Base-by-base conservation (phyloP, 2,888 invertebrate species). In the Ellobium chinense region DNA sequence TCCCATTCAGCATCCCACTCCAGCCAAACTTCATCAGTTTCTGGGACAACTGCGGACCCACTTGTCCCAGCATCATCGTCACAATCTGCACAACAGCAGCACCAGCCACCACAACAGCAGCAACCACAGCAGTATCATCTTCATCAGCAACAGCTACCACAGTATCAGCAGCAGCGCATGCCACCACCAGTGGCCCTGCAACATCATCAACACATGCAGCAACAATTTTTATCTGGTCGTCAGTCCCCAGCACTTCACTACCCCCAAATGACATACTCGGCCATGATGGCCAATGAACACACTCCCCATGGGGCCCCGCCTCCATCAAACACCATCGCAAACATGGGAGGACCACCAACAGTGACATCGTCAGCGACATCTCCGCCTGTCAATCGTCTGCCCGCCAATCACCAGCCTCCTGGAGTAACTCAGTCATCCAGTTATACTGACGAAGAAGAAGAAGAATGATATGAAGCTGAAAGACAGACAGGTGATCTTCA, bases 1-100 rank as follows among this genome's bases (percentile, higher is more conserved):
- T 37, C 74, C 5, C 68, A 70, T 34, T 74, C 66, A 54, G 34
- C 37, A 7, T 74, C 73, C 1, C 79, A 79, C 46, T 80, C 80
- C 9, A 80, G 80, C 68, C 80, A 80, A 9, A 62, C 74, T 4
- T 76, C 76, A 2, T 80, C 80, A 29, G 74, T 74, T 12, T 80
- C 80, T 14, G 74, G 74, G 7, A 39, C 74, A 7, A 74, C 80
- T 7, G 80, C 80, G 14, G 80, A 80, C 39, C 73, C 70, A 29
- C 66, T 79, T 0, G 66, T 79, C 54, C 73, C 73, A 14, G 31
- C 65, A 21, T n/a, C 68, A 1, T 54, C 74, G 1, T 37, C 79
- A 14, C 65, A 54, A n/a, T n/a, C 54, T 5, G 18, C 37, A 1
- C 65, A 36, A 21, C 54, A 62, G 34, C 80, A 80, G 37, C n/a